Percentiles rank a stretch among this genome's conserved stretches.
phyloP scores from a whole-genome alignment of 2,797 vertebrate genomes.

The Malurus leucopterus region DNA sequence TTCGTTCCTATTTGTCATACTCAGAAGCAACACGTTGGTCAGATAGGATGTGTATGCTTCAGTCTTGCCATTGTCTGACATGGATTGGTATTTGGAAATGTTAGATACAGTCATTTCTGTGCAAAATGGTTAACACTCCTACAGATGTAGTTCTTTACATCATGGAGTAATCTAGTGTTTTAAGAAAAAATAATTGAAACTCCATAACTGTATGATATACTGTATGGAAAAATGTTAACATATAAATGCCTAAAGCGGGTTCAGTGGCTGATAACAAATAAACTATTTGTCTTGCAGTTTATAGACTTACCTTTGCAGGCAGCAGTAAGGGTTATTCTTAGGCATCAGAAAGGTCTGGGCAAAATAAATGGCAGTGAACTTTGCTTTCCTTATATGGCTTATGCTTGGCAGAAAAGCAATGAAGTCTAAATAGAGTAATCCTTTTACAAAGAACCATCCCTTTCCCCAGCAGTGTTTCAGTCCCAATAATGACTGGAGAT shows the following conservation, averaged over 20 bases:
- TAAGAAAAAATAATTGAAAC: not conserved
- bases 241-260: not conserved
- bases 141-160: not conserved
- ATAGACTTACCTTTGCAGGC: slow-evolving; percentile 19
- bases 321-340: slow-evolving; percentile 53
- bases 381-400: slow-evolving; percentile 70
- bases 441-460: slow-evolving; percentile 51
- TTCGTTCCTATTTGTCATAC: not conserved
- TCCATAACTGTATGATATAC: not conserved
- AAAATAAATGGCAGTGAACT: slow-evolving; percentile 69
- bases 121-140: not conserved
- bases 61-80: not conserved
- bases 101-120: not conserved
- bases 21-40: not conserved
- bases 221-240: not conserved
- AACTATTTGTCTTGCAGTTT: not conserved
- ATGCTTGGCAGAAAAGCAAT: slow-evolving; percentile 65
- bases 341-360: slow-evolving; percentile 46
- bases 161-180: not conserved
- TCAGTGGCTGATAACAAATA: not conserved
- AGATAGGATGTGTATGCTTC: not conserved
- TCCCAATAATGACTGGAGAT: slow-evolving; percentile 26
- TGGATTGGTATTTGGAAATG: not conserved
- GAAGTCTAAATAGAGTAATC: slow-evolving; percentile 64
- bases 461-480: slow-evolving; percentile 40